Percentiles rank a stretch among this genome's conserved stretches.
Conservation (phyloP, 2,888 invertebrate genomes). For the Eutolmus rufibarbis region DNA sequence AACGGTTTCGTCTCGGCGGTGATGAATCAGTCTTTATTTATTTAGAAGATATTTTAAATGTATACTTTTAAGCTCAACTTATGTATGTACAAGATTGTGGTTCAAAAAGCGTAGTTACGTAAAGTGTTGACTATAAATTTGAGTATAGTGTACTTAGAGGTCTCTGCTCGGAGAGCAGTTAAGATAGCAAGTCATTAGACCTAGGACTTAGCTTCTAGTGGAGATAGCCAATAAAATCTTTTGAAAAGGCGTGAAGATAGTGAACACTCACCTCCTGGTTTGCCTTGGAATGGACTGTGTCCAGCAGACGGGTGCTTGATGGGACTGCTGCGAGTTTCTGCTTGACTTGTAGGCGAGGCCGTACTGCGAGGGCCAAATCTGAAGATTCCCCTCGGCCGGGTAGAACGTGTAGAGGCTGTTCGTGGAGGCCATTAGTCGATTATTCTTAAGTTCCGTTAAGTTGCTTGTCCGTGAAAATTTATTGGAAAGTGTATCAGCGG, state of each 20-base stretch:
- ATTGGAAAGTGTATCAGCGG: constrained; percentile 43
- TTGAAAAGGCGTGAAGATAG: background rate
- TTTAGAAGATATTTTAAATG: too few species aligned
- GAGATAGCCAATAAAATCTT: background rate
- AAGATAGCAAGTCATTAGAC: background rate
- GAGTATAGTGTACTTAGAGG: background rate
- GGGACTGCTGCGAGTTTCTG: constrained; percentile 58
- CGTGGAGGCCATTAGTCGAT: constrained; percentile 57
- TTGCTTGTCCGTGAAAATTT: constrained; percentile 47
- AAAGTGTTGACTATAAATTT: too few species aligned
- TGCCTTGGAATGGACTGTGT: constrained; percentile 63
- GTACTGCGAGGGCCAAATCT: constrained; percentile 62
- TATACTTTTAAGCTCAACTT: too few species aligned
- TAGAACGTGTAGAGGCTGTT: constrained; percentile 62
- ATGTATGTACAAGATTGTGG: too few species aligned
- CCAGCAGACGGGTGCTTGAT: constrained; percentile 63
- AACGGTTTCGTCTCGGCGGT: too few species aligned
- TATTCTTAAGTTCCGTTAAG: constrained; percentile 50
- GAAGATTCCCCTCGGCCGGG: constrained; percentile 62
- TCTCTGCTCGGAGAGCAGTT: background rate
- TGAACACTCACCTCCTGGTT: constrained; percentile 60
- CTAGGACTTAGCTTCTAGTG: background rate
- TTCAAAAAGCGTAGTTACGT: too few species aligned
- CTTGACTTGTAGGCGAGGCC: constrained; percentile 62
- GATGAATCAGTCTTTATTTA: too few species aligned